Evolutionary conservation across 2,888 invertebrate genomes (phyloP), one percentile per base, ranked within the genome.

Genomic region (Dusona sp.): DNA sequence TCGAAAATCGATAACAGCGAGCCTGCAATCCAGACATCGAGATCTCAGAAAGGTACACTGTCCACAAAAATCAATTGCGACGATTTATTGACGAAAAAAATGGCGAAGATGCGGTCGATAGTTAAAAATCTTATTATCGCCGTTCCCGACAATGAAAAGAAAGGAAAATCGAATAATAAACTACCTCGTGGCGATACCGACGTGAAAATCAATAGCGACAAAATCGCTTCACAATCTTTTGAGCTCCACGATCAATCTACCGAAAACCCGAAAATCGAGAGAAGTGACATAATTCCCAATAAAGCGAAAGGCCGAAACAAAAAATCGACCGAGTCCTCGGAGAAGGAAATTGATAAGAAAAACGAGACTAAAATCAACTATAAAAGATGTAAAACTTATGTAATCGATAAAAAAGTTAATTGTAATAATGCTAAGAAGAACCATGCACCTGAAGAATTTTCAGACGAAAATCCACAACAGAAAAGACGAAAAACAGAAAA

Each of bases 311-410:
- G 22, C 33, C 33, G 22, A 33, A n/a, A 65, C 7, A 22, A 45
- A 8, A 36, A 33, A 22, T 29, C n/a, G 6, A 70, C 2, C 11
- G 33, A 67, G 48, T 65, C 13, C 11, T 1, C 22, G 19, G 36
- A 57, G 8, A 61, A 77, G 64, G 61, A 79, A 64, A 42, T n/a
- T 13, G 57, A 22, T 8, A 61, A 75, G 65, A 11, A 16, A 64
- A 25, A 19, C 2, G 68, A 75, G 25, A n/a, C 16, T 16, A 57
- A 78, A 54, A 78, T 51, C 11, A 78, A 81, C 57, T 78, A 81
- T 29, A 78, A 75, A 79, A 81, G 88, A 85, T 88, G 85, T n/a
- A 87, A 85, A 6, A 89, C 89, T 64, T 89, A 87, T 51, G 85
- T 88, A 25, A 88, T 88, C 36, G 87, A 89, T 4, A 77, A 86